Percentiles rank a stretch among this genome's conserved stretches.
phyloP scores from a whole-genome alignment of 2,888 invertebrate genomes.

The Himalopsyche tibetana region DNA sequence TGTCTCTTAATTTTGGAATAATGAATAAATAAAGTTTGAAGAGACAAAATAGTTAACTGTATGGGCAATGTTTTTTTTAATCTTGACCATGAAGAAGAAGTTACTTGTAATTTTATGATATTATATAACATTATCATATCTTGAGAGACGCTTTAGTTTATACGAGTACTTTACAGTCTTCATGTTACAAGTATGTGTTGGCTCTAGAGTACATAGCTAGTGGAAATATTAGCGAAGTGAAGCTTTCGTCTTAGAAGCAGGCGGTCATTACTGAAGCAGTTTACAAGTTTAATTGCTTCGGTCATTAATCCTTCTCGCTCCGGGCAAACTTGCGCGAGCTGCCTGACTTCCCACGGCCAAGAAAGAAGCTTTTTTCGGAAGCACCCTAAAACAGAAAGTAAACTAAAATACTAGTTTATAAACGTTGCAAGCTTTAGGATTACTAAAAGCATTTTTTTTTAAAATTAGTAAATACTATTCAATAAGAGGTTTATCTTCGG shows the following conservation, averaged over 20 bases:
- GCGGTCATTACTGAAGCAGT: constrained; percentile 54
- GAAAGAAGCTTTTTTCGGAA: constrained; percentile 18
- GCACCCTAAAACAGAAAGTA: neutral
- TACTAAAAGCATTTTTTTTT: neutral
- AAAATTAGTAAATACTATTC: neutral
- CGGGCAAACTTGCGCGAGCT: constrained; percentile 28
- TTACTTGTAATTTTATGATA: too few relatives aligned
- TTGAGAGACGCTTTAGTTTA: neutral
- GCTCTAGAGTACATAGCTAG: neutral
- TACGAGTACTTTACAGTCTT: neutral
- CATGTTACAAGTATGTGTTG: constrained; percentile 23
- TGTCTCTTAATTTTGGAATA: too few relatives aligned
- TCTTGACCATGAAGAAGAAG: too few relatives aligned
- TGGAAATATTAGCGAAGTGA: neutral
- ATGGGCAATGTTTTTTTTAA: too few relatives aligned
- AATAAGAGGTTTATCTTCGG: neutral
- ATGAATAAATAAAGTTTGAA: too few relatives aligned
- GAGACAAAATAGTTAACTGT: too few relatives aligned
- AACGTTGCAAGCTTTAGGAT: neutral
- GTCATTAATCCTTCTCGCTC: constrained; percentile 57
- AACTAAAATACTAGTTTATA: neutral
- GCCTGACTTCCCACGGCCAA: constrained; percentile 50
- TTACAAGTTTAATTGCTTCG: constrained; percentile 63
- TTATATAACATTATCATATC: too few relatives aligned
- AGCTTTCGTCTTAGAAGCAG: neutral